Evolutionary conservation across 1,140 invertebrate genomes (phyloP).

Genomic region (Trichogramma pretiosum): DNA sequence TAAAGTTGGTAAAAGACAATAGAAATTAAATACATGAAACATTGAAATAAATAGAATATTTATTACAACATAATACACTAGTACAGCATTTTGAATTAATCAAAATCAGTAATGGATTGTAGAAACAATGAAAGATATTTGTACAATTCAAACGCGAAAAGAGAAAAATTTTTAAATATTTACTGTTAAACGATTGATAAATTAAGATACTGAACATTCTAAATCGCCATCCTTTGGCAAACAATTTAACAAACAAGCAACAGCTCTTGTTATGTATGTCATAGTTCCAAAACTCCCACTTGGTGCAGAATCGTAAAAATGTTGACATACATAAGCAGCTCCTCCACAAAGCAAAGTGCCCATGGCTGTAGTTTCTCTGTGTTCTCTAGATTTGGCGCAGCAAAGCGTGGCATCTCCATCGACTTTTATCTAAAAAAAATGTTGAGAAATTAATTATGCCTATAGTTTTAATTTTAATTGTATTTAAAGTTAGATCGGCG

Average conservation of each 20-base stretch:
- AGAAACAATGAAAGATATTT: too few species aligned
- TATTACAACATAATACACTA: too few species aligned
- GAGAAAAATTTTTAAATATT: not conserved
- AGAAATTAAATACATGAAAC: too few species aligned
- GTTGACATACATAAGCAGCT: constrained; percentile 89
- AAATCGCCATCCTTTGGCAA: constrained; percentile 67
- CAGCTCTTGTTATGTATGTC: constrained; percentile 89
- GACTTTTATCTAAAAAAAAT: constrained; percentile 57
- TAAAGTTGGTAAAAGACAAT: too few species aligned
- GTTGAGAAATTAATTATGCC: too few species aligned
- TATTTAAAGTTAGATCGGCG: too few species aligned
- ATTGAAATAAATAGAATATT: too few species aligned
- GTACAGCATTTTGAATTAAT: not conserved
- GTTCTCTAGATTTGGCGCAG: constrained; percentile 67
- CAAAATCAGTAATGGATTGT: too few species aligned
- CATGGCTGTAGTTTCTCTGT: constrained; percentile 50
- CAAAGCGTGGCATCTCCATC: constrained; percentile 86
- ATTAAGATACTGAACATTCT: constrained; percentile 62
- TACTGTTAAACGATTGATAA: not conserved
- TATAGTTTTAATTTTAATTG: too few species aligned
- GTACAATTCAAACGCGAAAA: too few species aligned
- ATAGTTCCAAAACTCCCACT: constrained; percentile 95
- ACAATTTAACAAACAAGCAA: constrained; percentile 65
- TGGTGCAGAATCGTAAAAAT: constrained; percentile 96
- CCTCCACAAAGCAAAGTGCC: constrained; percentile 77